Evolutionary conservation across 2,797 vertebrate genomes (phyloP).

Genomic region (Sardinella longiceps): DNA sequence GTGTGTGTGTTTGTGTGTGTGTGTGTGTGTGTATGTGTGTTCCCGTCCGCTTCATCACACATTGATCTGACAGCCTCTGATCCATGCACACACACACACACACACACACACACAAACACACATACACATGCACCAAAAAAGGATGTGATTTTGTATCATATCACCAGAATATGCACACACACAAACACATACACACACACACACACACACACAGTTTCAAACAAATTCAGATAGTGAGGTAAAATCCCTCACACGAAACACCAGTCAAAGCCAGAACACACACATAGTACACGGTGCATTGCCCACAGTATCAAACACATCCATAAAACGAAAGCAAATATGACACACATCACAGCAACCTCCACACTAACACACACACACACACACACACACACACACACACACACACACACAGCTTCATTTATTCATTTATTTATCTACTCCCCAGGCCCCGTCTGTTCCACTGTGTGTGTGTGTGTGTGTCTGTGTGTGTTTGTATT

Average conservation of each 20-base stretch:
- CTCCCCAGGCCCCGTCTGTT: too few relatives aligned
- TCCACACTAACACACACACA: not conserved
- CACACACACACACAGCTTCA: not conserved
- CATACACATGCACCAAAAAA: not conserved
- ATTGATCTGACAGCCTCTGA: not conserved
- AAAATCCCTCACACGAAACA: not conserved
- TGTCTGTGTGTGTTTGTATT: not conserved
- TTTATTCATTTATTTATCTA: not conserved
- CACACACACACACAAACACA: not conserved
- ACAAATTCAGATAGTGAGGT: not conserved
- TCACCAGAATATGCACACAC: not conserved
- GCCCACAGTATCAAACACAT: not conserved
- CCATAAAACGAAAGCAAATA: not conserved
- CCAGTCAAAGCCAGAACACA: not conserved
- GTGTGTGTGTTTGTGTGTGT: constrained; percentile 10
- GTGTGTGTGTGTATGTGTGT: constrained; percentile 13
- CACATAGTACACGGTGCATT: not conserved
- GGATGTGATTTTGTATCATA: not conserved
- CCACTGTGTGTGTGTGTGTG: not conserved
- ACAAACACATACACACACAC: constrained; percentile 7
- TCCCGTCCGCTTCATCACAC: not conserved
- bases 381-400: constrained; percentile 1
- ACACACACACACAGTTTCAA: not conserved
- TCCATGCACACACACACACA: not conserved
- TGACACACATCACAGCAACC: not conserved